Base-by-base conservation (phyloP, 2,888 invertebrate genomes). In the Poecilus cupreus region DNA sequence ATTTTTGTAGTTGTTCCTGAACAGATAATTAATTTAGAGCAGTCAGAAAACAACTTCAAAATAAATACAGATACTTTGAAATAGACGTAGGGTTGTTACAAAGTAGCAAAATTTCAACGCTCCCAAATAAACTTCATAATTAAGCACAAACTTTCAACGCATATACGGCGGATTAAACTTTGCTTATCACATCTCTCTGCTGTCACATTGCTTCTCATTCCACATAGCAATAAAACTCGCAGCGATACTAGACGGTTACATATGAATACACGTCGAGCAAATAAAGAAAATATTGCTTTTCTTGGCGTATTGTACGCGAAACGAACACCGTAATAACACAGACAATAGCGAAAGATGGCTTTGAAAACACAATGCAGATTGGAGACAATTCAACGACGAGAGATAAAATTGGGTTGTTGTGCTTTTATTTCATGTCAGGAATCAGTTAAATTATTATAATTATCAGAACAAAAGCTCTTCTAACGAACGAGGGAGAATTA, bases 251-350 rank as follows among this genome's bases (percentile, higher is more conserved):
- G 32, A 37, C 32, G n/a, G 60, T 37, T 4, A 32, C 32, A 26
- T 37, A 32, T 32, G 13, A 51, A 18, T 51, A 2, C 16, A 13
- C 13, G 37, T 24, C 37, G 11, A 3, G 18, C 18, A 37, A 68
- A 68, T 68, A 68, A 68, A 68, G 64, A 68, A 68, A 68, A 68
- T 68, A 68, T 68, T 68, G 64, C 64, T 51, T 51, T 51, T 51
- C 37, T 68, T 10, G 3, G 13, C 60, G 13, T 60, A 13, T 51
- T 43, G 43, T 57, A 60, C 18, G 18, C 20, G 11, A 68, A 16
- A 68, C 20, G 18, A 68, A 24, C 20, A 1, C 26, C 3, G 16
- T 8, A 16, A 32, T 64, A 51, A 68, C 13, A 13, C 64, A 68
- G 37, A 68, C 64, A 68, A 68, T 60, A 68, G 64, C 18, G 13